Conservation (phyloP, 2,888 invertebrate species). For the Tupiocoris notatus region DNA sequence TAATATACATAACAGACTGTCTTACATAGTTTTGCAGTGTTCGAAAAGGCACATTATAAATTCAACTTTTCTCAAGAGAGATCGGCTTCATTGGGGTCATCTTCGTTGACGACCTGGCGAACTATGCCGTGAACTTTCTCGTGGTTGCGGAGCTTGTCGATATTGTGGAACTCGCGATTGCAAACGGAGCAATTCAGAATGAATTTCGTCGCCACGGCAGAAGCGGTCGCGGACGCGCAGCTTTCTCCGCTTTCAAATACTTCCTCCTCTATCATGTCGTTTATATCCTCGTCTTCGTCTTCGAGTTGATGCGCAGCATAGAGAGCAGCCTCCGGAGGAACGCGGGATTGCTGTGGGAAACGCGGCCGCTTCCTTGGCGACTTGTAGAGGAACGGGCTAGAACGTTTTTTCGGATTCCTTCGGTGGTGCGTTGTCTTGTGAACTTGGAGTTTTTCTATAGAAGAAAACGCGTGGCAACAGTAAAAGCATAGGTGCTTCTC, state of each 20-base stretch:
- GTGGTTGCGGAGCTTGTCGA: slow-evolving; percentile 43
- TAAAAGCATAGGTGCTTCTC: slow-evolving; percentile 33
- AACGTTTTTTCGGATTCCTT: slow-evolving; percentile 9
- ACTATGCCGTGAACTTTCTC: slow-evolving; percentile 44
- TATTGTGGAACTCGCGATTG: slow-evolving; percentile 41
- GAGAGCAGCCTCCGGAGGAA: background rate
- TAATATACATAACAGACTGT: too few species aligned
- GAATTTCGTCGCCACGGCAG: slow-evolving; percentile 18
- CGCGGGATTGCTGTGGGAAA: background rate
- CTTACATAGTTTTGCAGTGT: too few species aligned
- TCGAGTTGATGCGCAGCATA: background rate
- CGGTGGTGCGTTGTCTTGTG: slow-evolving; percentile 23
- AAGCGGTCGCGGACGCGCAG: background rate
- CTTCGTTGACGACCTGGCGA: slow-evolving; percentile 31
- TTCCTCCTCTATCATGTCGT: slow-evolving; percentile 29
- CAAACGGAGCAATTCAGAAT: slow-evolving; percentile 40
- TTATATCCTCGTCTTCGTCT: slow-evolving; percentile 12
- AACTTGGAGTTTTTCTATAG: slow-evolving; percentile 16
- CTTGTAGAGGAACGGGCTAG: slow-evolving; percentile 20
- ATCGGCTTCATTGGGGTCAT: background rate
- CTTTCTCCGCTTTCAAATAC: slow-evolving; percentile 8
- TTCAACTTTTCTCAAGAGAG: background rate
- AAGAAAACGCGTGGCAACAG: slow-evolving; percentile 35
- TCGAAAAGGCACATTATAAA: background rate
- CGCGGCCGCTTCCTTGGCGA: slow-evolving; percentile 26